Base-by-base conservation (phyloP, 2,888 invertebrate genomes). In the Agriopis leucophaearia region DNA sequence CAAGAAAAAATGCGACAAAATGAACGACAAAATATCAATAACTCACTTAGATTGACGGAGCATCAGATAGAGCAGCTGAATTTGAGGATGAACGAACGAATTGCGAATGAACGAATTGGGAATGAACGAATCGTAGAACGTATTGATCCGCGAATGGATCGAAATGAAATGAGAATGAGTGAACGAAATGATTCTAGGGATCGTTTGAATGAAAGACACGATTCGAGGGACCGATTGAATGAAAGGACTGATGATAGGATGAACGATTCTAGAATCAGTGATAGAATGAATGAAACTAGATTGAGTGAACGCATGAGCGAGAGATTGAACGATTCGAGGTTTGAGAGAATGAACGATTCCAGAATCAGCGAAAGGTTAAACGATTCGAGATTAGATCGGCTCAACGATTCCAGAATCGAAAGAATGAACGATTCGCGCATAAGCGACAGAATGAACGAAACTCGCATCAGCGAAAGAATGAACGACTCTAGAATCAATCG, bases 231-330 rank as follows among this genome's bases (percentile, higher is more conserved):
- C 10, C 45, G 58, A 0, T 35, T 80, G 40, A 76, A 73, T 48
- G 80, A 79, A 8, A 52, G 79, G 15, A 77, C 27, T 48, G 52
- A 16, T 18, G 82, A 82, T 7, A 67, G 79, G 16, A 64, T 80
- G 38, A 81, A 77, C 1, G 79, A 78, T 13, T 71, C 76, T 8
- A 69, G 81, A 65, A 74, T 69, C 45, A 82, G 83, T 68, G 89
- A 88, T 15, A 77, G 89, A 69, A 79, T 87, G 78, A 88, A 84
- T n/a, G 88, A 88, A 60, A 77, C 84, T 4, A 80, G 87, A 62
- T 69, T 85, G 44, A 85, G 79, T 59, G 87, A 86, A 18, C 78
- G 83, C 6, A 71, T 84, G 66, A 78, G 71, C 12, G 77, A 76
- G 63, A 70, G 75, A 9, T 42, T 75, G 68, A 83, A 80, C 40